Evolutionary conservation across 2,888 invertebrate species (phyloP), one percentile per base, ranked within the genome.

Genomic region (Parthenolecanium corni): DNA sequence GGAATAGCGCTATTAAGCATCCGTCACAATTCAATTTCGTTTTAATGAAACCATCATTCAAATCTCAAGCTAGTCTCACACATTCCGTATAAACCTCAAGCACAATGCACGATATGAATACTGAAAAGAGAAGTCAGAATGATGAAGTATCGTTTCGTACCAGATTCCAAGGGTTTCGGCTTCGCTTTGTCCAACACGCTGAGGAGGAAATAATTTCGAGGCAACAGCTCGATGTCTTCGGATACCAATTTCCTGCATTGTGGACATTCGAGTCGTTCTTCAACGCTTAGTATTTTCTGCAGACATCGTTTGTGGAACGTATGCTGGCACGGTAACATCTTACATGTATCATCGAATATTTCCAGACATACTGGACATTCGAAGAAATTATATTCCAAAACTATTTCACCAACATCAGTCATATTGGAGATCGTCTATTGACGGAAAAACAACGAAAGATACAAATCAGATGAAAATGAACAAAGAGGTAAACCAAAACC

Each of bases 261-360:
- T 14, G 61, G 51, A 23, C 61, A 61, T 12, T 16, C 12, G n/a
- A 47, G 16, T n/a, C 4, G 23, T 3, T 49, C 40, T 12, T 61
- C 49, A 16, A n/a, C 23, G 11, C 23, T 18, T n/a, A 16, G 38
- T 2, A 40, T 49, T n/a, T n/a, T 36, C 23, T 49, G 31, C 21
- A 61, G 38, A 31, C 61, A 61, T 3, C 6, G 6, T 14, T 16
- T 46, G 40, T 49, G 49, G 16, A 49, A 61, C 4, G 51, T 49
- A 23, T 61, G 61, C 18, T 61, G 61, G 18, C 61, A 61, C 9
- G 61, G 61, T 3, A 61, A 49, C 61, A 61, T 61, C 40, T 51
- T 61, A 16, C 61, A 61, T 3, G 49, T 51, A 20, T 61, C 61
- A 16, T 61, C 24, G 36, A 61, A 24, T 4, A 6, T 21, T 40